Evolutionary conservation across 1,140 invertebrate genomes (phyloP), one percentile per base, ranked within the genome.

Genomic region (Nasonia giraulti): DNA sequence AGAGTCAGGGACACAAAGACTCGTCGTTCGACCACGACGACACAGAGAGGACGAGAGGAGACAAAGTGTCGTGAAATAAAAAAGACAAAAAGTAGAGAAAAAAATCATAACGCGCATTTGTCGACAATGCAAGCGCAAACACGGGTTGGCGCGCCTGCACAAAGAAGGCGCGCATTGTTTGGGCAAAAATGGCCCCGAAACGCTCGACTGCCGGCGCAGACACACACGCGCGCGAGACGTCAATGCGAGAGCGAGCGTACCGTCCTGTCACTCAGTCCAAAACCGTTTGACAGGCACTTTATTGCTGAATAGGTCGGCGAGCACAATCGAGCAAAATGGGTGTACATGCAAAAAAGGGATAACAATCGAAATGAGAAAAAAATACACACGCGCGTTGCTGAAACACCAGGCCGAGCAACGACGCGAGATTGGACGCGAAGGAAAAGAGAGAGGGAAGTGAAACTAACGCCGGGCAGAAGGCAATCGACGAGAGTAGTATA

Each of bases 211-310:
- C n/a, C 74, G 37, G 6, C 73, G 33, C n/a, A 8, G 11, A 31
- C 17, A 20, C 44, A 17, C 68, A 27, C 68, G 31, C 27, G 27
- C 1, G 27, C 27, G 1, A 27, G 27, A 31, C 17, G 17, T 69
- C 68, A 75, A 37, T 79, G 55, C 55, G 27, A 27, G 27, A 66
- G 33, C 31, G 68, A 23, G 76, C 17, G 55, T 62, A 20, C 55
- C 20, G 7, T 62, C 66, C 74, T 85, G 84, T 85, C 84, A 82
- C 73, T 85, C 84, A 27, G 55, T 8, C 55, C 73, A 75, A 76
- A 80, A 85, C 40, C 69, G 50, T 85, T 85, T 81, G 78, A 85
- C 83, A 85, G 78, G 73, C 83, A 80, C 79, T 85, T 85, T 85
- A 81, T 81, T 76, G 83, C 83, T 76, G 83, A 85, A 85, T 85